phyloP scores from a whole-genome alignment of 2,797 vertebrate species.

The Propithecus deckenii region DNA sequence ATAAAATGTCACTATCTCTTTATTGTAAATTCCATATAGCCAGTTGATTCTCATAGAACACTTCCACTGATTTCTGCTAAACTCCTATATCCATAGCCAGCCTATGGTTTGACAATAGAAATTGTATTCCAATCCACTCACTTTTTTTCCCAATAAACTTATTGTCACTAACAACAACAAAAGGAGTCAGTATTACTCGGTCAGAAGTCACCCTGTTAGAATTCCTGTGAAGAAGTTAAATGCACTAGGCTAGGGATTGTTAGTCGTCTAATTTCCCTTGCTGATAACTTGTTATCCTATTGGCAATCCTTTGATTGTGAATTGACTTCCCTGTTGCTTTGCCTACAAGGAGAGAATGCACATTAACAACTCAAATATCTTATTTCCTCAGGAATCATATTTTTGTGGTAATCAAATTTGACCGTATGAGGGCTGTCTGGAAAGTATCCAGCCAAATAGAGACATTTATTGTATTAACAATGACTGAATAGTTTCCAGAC shows the following conservation, averaged over 20 bases:
- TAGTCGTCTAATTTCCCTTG: not conserved
- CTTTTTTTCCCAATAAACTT: too few relatives aligned
- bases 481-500: too few relatives aligned
- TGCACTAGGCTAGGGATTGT: rapidly evolving
- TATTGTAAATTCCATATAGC: too few relatives aligned
- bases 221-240: not conserved
- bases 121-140: too few relatives aligned
- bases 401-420: not conserved
- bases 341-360: not conserved
- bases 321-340: not conserved
- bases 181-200: not conserved
- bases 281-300: not conserved
- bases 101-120: too few relatives aligned
- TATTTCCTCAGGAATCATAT: not conserved
- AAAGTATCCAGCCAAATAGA: too few relatives aligned
- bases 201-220: not conserved
- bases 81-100: too few relatives aligned
- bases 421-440: not conserved
- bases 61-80: too few relatives aligned
- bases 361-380: not conserved
- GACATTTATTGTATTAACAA: too few relatives aligned
- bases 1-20: too few relatives aligned
- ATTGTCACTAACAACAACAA: too few relatives aligned
- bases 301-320: not conserved
- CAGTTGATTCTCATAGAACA: too few relatives aligned